Evolutionary conservation across 2,113 vertebrate species (phyloP).

Genomic region (Daphoenositta chrysoptera): DNA sequence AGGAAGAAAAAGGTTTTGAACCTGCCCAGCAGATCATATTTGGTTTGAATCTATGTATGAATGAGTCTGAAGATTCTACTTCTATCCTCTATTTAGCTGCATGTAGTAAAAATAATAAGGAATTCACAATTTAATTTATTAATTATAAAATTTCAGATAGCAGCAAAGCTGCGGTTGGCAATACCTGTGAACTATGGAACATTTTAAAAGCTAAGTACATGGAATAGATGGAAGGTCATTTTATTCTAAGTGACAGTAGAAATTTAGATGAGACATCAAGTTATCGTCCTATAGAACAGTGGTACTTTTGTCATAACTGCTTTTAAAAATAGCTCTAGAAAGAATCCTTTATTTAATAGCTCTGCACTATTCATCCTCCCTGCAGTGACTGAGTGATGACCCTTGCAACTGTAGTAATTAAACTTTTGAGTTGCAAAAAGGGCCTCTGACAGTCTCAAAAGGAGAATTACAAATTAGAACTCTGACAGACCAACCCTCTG

Average conservation of each 20-base stretch:
- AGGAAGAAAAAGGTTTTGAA: neutral
- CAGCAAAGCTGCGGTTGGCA: neutral
- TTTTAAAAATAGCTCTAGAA: conserved; percentile 4
- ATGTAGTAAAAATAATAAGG: neutral
- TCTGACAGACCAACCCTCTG: neutral
- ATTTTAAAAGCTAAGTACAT: neutral
- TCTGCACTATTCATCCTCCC: neutral
- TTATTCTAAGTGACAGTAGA: conserved; percentile 1
- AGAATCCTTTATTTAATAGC: conserved; percentile 35
- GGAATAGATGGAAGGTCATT: neutral
- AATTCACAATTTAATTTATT: neutral
- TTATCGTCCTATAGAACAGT: neutral
- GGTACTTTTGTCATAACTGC: neutral
- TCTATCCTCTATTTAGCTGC: neutral
- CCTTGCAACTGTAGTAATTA: conserved; percentile 42
- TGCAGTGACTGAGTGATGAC: conserved; percentile 33
- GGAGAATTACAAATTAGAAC: conserved; percentile 26
- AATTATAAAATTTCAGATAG: neutral
- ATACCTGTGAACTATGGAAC: neutral
- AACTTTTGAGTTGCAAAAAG: conserved; percentile 19
- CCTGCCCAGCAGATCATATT: neutral
- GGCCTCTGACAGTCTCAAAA: conserved; percentile 26
- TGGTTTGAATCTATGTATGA: neutral
- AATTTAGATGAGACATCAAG: conserved; percentile 28
- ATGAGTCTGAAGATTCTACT: neutral